Conservation (phyloP, 1,140 invertebrate genomes). For the Lerema accius region DNA sequence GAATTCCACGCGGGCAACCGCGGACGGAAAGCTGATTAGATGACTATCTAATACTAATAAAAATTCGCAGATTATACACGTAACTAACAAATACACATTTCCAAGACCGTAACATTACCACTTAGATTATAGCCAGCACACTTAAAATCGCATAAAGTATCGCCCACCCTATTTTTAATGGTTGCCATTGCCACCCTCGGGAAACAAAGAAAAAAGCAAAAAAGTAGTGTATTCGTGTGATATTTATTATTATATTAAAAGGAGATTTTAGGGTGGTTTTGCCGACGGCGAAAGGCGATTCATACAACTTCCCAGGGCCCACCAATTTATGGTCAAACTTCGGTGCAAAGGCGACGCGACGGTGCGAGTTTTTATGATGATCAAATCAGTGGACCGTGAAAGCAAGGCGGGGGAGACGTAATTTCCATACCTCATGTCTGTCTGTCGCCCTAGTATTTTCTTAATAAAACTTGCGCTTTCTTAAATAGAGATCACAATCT, state of each 20-base stretch:
- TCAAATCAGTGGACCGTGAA: constrained; percentile 83
- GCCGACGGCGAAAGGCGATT: constrained; percentile 72
- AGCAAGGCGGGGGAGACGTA: constrained; percentile 77
- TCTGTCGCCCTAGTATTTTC: constrained; percentile 77
- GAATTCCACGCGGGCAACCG: too few relatives aligned
- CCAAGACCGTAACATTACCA: constrained; percentile 16
- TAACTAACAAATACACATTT: neutral
- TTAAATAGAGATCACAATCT: constrained; percentile 37
- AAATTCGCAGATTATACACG: neutral
- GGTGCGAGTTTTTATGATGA: constrained; percentile 84
- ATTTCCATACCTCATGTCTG: constrained; percentile 82
- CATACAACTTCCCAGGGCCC: constrained; percentile 68
- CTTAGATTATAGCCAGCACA: constrained; percentile 48
- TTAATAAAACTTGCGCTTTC: constrained; percentile 71
- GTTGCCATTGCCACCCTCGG: constrained; percentile 65
- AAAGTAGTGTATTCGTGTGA: constrained; percentile 74
- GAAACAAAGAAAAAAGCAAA: constrained; percentile 75
- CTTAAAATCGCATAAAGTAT: constrained; percentile 79
- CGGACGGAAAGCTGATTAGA: too few relatives aligned
- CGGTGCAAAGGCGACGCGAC: constrained; percentile 77
- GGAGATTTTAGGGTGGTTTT: constrained; percentile 70
- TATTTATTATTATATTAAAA: constrained; percentile 81
- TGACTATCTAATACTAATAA: too few relatives aligned
- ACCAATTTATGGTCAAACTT: constrained; percentile 85
- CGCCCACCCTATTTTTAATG: constrained; percentile 78